Conservation (phyloP, 1,140 invertebrate species). For the Globodera rostochiensis region DNA sequence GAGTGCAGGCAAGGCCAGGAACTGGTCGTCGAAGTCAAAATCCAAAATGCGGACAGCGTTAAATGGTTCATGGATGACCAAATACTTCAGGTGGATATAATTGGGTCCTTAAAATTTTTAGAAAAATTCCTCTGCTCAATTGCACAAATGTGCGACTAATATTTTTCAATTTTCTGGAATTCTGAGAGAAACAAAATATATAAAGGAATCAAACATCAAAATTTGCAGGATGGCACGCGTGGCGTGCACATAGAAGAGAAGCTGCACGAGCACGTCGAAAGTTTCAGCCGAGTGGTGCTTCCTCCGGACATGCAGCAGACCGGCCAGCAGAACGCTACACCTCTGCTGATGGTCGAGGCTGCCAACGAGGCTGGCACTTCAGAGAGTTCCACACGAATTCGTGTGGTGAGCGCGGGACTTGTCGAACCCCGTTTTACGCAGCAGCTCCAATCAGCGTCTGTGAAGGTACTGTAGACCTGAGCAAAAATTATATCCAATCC, state of each 20-base stretch:
- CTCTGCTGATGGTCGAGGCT: constrained; percentile 43
- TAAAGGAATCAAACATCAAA: not conserved
- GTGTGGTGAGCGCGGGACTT: not conserved
- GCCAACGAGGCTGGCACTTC: constrained; percentile 56
- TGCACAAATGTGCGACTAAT: too few species aligned
- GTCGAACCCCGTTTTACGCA: not conserved
- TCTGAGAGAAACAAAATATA: constrained; percentile 5
- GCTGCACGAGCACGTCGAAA: not conserved
- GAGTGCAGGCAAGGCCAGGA: constrained; percentile 24
- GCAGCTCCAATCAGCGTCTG: constrained; percentile 33
- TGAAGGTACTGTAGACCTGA: not conserved
- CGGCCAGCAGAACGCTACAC: constrained; percentile 14
- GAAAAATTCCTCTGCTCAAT: too few species aligned
- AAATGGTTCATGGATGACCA: constrained; percentile 60
- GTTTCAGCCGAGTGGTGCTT: constrained; percentile 45
- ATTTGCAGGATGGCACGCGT: constrained; percentile 48
- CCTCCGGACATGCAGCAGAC: constrained; percentile 8
- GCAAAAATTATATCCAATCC: too few species aligned
- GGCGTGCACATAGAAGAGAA: constrained; percentile 49
- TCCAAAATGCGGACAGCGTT: constrained; percentile 41
- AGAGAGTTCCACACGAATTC: constrained; percentile 39
- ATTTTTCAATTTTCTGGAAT: not conserved
- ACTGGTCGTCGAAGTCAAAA: constrained; percentile 33
- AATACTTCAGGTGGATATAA: constrained; percentile 42
- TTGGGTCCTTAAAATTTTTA: too few species aligned